Evolutionary conservation across 2,888 invertebrate genomes (phyloP).

Genomic region (Xanthostigma xanthostigma): DNA sequence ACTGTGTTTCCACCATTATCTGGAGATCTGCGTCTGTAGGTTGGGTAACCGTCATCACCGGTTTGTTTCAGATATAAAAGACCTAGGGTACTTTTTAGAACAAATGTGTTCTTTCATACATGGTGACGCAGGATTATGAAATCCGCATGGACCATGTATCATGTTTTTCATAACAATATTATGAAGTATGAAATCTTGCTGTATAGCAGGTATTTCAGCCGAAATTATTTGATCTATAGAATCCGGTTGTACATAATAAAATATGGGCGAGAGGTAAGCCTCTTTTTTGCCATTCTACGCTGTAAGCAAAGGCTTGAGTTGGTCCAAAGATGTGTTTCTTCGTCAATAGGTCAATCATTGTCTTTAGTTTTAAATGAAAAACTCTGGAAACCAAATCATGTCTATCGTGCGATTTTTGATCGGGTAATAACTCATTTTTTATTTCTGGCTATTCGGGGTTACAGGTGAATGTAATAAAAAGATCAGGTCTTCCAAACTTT

Average conservation of each 20-base stretch:
- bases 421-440: not conserved
- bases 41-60: conserved; percentile 21
- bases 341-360: not conserved
- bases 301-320: not conserved
- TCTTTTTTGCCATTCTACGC: conserved; percentile 6
- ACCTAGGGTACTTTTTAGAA: conserved; percentile 15
- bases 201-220: conserved; percentile 8
- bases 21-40: conserved; percentile 17
- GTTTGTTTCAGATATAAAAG: conserved; percentile 17
- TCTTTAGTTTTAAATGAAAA: conserved; percentile 5
- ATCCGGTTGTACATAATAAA: conserved; percentile 6
- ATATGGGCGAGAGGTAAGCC: conserved; percentile 3
- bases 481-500: conserved; percentile 20
- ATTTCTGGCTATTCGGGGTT: conserved; percentile 26
- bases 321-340: conserved; percentile 1
- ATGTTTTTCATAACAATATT: conserved; percentile 7
- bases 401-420: conserved; percentile 11
- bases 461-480: conserved; percentile 30
- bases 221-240: conserved; percentile 8
- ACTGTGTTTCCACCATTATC: conserved; percentile 14
- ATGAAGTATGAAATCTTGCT: conserved; percentile 4
- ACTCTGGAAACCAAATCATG: conserved; percentile 4
- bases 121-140: conserved; percentile 15
- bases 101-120: too few relatives aligned
- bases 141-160: conserved; percentile 4